These are phyloP conservation scores for Anhinga rufa DNA, from an alignment of 2,113 vertebrate species.

Conservation along the genomic window DNA sequence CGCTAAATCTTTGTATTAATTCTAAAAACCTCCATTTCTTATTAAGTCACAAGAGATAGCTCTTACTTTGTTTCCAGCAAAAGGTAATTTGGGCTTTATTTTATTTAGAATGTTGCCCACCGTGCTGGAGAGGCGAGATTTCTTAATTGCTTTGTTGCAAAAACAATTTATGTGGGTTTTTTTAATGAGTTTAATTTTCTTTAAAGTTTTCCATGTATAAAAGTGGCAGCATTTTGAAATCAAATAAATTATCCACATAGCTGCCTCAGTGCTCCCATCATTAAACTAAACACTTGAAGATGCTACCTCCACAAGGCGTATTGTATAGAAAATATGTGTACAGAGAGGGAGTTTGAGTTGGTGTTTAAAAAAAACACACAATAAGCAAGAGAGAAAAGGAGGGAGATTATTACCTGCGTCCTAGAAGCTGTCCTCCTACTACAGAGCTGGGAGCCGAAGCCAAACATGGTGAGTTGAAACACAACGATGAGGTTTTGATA, in stretches of 20 bases:
- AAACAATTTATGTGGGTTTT: constrained; percentile 61
- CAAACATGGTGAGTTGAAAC: not conserved
- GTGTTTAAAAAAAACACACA: not conserved
- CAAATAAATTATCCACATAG: constrained; percentile 59
- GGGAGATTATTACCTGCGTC: not conserved
- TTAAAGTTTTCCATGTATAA: constrained; percentile 66
- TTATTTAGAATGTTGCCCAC: constrained; percentile 57
- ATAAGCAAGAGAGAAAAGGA: not conserved
- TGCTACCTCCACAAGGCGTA: not conserved
- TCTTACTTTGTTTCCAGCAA: constrained; percentile 58
- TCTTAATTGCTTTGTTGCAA: constrained; percentile 69
- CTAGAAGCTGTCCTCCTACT: not conserved
- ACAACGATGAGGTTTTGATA: not conserved
- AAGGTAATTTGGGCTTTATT: constrained; percentile 63
- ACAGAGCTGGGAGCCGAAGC: not conserved
- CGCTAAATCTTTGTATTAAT: constrained; percentile 56
- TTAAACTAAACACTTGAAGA: constrained; percentile 40
- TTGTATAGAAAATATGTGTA: not conserved
- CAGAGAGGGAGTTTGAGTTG: not conserved
- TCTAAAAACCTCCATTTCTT: constrained; percentile 41
- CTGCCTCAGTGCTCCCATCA: constrained; percentile 12
- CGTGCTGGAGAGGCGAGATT: constrained; percentile 43
- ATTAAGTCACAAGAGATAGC: constrained; percentile 64
- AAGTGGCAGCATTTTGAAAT: constrained; percentile 47
- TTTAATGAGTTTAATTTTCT: constrained; percentile 74